These are phyloP conservation scores for Clarias gariepinus DNA, from an alignment of 2,113 vertebrate genomes.

Conservation along the genomic window DNA sequence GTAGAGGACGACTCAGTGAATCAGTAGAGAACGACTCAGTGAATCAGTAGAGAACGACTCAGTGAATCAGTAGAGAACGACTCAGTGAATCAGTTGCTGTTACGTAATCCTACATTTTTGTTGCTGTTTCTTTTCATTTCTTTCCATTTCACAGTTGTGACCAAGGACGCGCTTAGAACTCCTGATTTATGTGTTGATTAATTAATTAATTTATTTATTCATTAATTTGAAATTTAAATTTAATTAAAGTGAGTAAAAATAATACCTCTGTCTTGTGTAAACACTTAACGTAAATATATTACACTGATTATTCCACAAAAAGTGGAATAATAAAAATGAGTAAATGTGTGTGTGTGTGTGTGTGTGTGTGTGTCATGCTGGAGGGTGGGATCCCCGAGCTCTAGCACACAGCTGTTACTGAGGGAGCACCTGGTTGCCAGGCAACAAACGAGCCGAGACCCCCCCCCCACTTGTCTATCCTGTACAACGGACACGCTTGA, in stretches of 20 bases:
- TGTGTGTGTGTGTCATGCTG: neutral
- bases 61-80: neutral
- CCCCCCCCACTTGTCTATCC: slow-evolving; percentile 15
- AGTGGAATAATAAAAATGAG: neutral
- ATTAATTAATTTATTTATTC: neutral
- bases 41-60: neutral
- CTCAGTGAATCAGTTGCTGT: neutral
- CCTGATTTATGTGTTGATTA: neutral
- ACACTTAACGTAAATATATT: neutral
- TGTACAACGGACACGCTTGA: slow-evolving; percentile 20
- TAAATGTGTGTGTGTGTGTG: neutral
- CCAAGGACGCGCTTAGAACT: neutral
- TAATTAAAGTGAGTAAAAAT: too few relatives aligned
- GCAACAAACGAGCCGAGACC: slow-evolving; percentile 69
- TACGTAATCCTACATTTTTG: neutral
- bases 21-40: neutral
- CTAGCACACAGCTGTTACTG: slow-evolving; percentile 59
- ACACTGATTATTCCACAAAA: neutral
- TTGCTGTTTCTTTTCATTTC: neutral
- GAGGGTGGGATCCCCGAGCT: slow-evolving; percentile 48
- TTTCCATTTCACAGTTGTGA: neutral
- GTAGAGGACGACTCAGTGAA: neutral
- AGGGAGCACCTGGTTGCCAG: slow-evolving; percentile 76
- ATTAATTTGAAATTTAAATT: too few relatives aligned
- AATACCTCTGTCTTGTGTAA: too few relatives aligned